Percentiles rank a stretch among this genome's conserved stretches.
Conservation (phyloP, 2,113 vertebrate genomes). For the Plotosus lineatus region DNA sequence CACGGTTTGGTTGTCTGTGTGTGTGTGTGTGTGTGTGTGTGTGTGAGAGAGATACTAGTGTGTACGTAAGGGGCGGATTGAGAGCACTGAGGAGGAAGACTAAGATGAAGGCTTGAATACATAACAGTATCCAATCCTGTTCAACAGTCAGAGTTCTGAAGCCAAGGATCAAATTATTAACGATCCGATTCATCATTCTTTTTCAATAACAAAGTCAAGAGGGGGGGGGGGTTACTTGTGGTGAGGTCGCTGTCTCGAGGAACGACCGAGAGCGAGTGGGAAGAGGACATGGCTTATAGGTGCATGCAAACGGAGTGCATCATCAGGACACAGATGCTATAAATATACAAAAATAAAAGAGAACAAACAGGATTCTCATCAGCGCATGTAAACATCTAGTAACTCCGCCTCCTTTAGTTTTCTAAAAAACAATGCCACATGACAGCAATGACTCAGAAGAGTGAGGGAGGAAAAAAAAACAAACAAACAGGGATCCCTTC, state of each 20-base stretch:
- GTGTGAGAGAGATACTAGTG: neutral
- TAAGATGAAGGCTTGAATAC: constrained; percentile 29
- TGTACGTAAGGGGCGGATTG: neutral
- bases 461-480: constrained; percentile 10
- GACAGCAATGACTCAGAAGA: constrained; percentile 37
- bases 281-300: constrained; percentile 31
- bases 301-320: constrained; percentile 45
- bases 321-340: constrained; percentile 36
- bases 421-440: constrained; percentile 37
- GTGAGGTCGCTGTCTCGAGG: neutral
- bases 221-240: too few species aligned
- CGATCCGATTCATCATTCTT: constrained; percentile 27
- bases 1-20: neutral
- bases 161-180: constrained; percentile 18
- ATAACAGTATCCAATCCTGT: constrained; percentile 21
- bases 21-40: neutral
- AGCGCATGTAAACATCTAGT: constrained; percentile 52
- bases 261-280: neutral
- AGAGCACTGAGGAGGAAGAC: constrained; percentile 28
- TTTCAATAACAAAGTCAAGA: constrained; percentile 17
- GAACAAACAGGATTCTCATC: constrained; percentile 16
- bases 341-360: constrained; percentile 24
- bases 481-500: constrained; percentile 56
- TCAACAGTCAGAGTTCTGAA: constrained; percentile 18
- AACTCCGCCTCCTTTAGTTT: constrained; percentile 8